Evolutionary conservation across 1,140 invertebrate species (phyloP).

Genomic region (Apis florea): DNA sequence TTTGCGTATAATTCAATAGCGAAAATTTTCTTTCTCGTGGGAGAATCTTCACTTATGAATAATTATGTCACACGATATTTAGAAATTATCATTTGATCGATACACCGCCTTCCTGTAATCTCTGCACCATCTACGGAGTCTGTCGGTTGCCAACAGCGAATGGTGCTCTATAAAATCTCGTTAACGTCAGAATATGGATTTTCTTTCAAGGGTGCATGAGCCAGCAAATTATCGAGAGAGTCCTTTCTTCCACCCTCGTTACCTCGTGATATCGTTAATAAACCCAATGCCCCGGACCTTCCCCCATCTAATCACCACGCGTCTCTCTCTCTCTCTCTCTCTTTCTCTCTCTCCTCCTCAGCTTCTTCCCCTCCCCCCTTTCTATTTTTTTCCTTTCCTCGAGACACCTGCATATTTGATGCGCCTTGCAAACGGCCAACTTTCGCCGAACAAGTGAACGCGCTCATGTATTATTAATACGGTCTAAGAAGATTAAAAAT

Average conservation of each 20-base stretch:
- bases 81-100: not conserved
- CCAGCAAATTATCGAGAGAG: constrained; percentile 75
- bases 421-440: constrained; percentile 73
- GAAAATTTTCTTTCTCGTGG: no score
- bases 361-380: constrained; percentile 12
- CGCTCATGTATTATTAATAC: constrained; percentile 77
- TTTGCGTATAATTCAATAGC: no score
- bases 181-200: constrained; percentile 69
- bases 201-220: constrained; percentile 66
- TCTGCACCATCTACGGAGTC: constrained; percentile 65
- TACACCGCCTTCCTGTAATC: constrained; percentile 17
- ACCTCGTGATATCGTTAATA: constrained; percentile 79
- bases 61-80: no score
- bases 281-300: constrained; percentile 73
- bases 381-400: constrained; percentile 48
- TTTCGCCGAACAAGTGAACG: constrained; percentile 72
- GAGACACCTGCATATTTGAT: constrained; percentile 79
- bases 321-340: constrained; percentile 44
- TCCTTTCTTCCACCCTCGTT: constrained; percentile 71
- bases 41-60: no score
- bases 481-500: constrained; percentile 46
- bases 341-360: constrained; percentile 47
- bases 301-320: constrained; percentile 78
- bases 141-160: constrained; percentile 54
- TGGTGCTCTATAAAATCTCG: constrained; percentile 64